phyloP scores from a whole-genome alignment of 2,113 vertebrate genomes.

The Chinchilla lanigera region DNA sequence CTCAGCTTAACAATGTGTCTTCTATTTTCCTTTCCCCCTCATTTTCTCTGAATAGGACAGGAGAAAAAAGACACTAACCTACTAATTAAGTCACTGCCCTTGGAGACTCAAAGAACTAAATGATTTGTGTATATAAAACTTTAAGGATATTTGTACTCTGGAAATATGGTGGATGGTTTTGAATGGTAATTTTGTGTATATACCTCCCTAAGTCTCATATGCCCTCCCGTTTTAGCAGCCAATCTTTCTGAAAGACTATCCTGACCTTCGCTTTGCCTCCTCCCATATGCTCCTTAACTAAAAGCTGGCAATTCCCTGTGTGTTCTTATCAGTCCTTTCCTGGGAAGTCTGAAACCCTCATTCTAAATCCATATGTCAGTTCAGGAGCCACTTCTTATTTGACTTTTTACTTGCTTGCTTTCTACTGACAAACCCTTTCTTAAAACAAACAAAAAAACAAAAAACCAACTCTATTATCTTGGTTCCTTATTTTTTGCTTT shows the following conservation, averaged over 20 bases:
- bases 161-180: not conserved
- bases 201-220: not conserved
- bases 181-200: not conserved
- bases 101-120: not conserved
- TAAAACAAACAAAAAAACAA: not conserved
- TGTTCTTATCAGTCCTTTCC: not conserved
- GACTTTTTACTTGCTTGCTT: not conserved
- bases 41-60: constrained; percentile 39
- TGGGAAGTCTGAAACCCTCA: constrained; percentile 13
- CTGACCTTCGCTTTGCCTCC: not conserved
- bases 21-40: not conserved
- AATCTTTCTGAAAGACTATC: not conserved
- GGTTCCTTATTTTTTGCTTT: not conserved
- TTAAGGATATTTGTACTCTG: not conserved
- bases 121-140: not conserved
- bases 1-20: constrained; percentile 19
- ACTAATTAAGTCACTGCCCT: not conserved
- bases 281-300: constrained; percentile 20
- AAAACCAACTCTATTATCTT: not conserved
- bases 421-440: not conserved
- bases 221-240: not conserved
- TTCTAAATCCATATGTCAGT: constrained; percentile 36
- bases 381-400: constrained; percentile 34
- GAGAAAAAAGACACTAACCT: constrained; percentile 19
- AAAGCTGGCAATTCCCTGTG: not conserved